Evolutionary conservation across 2,888 invertebrate species (phyloP).

Genomic region (Dugesia japonica): DNA sequence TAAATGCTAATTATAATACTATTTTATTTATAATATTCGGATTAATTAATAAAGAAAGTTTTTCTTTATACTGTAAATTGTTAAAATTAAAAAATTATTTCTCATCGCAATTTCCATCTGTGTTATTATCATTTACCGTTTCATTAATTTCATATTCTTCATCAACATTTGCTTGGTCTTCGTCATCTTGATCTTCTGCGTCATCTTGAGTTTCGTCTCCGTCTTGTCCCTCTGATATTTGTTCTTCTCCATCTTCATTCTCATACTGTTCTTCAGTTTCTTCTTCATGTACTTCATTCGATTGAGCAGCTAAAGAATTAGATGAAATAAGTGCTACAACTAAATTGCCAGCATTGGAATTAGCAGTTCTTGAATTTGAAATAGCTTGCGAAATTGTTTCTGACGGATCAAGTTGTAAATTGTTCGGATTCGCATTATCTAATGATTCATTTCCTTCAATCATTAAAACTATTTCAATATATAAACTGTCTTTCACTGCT

Average conservation of each 20-base stretch:
- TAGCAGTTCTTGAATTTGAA: not conserved
- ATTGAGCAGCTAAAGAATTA: not conserved
- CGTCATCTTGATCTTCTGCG: not conserved
- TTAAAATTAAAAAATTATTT: not conserved
- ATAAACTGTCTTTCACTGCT: not conserved
- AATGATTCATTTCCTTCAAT: not conserved
- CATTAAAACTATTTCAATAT: constrained; percentile 9
- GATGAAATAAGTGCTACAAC: not conserved
- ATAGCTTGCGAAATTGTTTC: not conserved
- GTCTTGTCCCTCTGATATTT: not conserved
- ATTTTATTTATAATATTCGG: constrained; percentile 12
- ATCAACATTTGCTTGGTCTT: not conserved
- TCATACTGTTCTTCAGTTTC: constrained; percentile 13
- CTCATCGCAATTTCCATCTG: not conserved
- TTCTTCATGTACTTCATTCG: not conserved
- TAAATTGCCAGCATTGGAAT: not conserved
- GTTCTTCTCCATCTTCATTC: not conserved
- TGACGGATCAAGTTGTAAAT: not conserved
- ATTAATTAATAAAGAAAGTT: not conserved
- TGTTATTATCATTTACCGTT: not conserved
- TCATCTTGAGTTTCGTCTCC: not conserved
- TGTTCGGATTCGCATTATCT: not conserved
- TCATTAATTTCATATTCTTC: not conserved
- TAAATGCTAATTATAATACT: not conserved
- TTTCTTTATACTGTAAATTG: not conserved